phyloP scores from a whole-genome alignment of 2,888 invertebrate genomes.

The Itoplectis maculator region DNA sequence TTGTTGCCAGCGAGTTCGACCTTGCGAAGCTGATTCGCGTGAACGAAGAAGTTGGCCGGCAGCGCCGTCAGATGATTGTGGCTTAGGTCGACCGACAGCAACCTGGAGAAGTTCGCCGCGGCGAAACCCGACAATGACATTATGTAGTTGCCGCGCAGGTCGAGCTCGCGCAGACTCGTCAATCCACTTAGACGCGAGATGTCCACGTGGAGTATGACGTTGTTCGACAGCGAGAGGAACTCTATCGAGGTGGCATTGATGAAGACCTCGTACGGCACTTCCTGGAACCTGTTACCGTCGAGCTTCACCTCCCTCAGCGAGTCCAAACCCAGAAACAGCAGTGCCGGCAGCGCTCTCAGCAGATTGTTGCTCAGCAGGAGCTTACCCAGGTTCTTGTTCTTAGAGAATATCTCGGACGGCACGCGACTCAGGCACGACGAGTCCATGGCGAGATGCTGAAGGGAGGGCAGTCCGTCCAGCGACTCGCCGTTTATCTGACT shows the following conservation, averaged over 20 bases:
- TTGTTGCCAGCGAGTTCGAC: constrained; percentile 92
- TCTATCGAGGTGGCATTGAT: constrained; percentile 92
- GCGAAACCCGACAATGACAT: constrained; percentile 91
- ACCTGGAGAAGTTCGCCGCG: constrained; percentile 90
- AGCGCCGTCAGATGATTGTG: constrained; percentile 91
- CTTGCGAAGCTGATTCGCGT: constrained; percentile 89
- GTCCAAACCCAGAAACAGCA: constrained; percentile 90
- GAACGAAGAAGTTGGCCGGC: constrained; percentile 92
- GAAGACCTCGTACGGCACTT: constrained; percentile 92
- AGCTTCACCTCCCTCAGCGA: constrained; percentile 92
- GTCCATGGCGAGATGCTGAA: constrained; percentile 90
- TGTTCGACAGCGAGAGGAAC: constrained; percentile 89
- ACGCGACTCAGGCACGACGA: constrained; percentile 89
- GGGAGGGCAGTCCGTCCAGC: constrained; percentile 91
- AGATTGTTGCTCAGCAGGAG: constrained; percentile 91
- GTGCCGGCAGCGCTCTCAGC: constrained; percentile 89
- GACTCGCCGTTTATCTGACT: constrained; percentile 89
- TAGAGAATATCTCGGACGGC: constrained; percentile 90
- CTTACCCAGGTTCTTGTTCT: constrained; percentile 91
- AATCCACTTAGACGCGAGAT: constrained; percentile 92
- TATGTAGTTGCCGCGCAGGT: constrained; percentile 91
- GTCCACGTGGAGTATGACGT: constrained; percentile 90
- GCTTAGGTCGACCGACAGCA: constrained; percentile 91
- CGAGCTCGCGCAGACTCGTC: constrained; percentile 90
- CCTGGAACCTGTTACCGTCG: constrained; percentile 90